Percentiles rank a stretch among this genome's conserved stretches.
These are phyloP conservation scores for Picus viridis DNA, from an alignment of 2,797 vertebrate species.

Conservation along the genomic window DNA sequence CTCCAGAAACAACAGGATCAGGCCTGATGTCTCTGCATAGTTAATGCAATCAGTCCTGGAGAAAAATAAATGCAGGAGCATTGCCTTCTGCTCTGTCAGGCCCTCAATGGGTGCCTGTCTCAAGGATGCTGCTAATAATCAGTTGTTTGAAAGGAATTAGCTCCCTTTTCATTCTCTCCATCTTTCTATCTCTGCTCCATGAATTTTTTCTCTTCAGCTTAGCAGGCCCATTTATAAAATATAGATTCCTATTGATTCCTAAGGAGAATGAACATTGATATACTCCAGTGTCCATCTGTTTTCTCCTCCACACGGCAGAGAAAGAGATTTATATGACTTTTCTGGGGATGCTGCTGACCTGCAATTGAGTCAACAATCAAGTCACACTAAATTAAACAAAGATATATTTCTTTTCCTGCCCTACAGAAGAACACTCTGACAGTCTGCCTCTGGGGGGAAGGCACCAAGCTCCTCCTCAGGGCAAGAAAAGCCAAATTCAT, in stretches of 20 bases:
- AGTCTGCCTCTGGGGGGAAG: not conserved
- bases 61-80: not conserved
- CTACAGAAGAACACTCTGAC: not conserved
- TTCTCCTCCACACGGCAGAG: not conserved
- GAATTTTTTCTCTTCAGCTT: conserved; percentile 56
- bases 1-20: not conserved
- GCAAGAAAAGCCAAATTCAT: not conserved
- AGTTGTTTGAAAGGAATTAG: conserved; percentile 34
- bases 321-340: conserved; percentile 21
- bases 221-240: conserved; percentile 66
- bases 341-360: conserved; percentile 37
- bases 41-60: conserved; percentile 19
- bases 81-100: not conserved
- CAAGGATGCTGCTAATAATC: conserved; percentile 27
- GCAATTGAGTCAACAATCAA: conserved; percentile 23
- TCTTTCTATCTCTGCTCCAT: not conserved
- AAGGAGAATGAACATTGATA: conserved; percentile 48
- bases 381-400: conserved; percentile 56
- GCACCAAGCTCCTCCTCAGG: not conserved
- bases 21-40: not conserved
- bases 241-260: conserved; percentile 70
- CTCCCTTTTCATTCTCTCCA: conserved; percentile 22
- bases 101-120: not conserved
- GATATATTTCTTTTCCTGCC: conserved; percentile 1
- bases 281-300: conserved; percentile 43